Evolutionary conservation across 2,113 vertebrate genomes (phyloP), one percentile per base, ranked within the genome.

Genomic region (Microtus pennsylvanicus): DNA sequence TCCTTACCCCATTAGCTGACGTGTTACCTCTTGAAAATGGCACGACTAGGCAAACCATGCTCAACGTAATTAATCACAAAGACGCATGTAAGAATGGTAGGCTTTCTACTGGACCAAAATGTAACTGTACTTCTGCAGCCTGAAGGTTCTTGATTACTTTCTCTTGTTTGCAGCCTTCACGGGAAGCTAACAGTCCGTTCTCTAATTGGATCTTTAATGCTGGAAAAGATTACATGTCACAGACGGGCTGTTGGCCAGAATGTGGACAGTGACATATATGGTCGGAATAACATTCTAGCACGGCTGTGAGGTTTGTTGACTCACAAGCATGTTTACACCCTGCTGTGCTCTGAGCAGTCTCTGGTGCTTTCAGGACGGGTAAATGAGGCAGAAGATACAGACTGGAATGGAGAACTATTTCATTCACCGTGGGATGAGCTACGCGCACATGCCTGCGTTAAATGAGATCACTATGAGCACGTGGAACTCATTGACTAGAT

Each of bases 41-140:
- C 16, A 75, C n/a, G 35, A 30, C 14, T 77, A 83, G 26, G 21
- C 76, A 94, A 87, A 50, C 1, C 7, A 91, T 45, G 45, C 88
- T 72, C 19, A 91, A 83, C 52, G 72, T 87, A 93, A 87, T 96
- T 92, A 89, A 95, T 93, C 75, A 77, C 42, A 30, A 85, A 63
- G 45, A 94, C 80, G 5, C 22, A 35, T 47, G 3, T 85, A 70
- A 94, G 58, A 78, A 80, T 52, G 69, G 89, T 9, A 17, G 19
- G 33, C 86, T 93, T 91, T 78, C 65, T 76, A 52, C 6, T 74
- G 42, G 28, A 95, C 72, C 61, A 30, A 70, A 67, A 81, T 83
- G 16, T 80, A 95, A 70, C 61, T 77, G 45, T 58, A 81, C n/a
- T 87, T 96, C 12, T 58, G 47, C 58, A 47, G 45, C 6, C 76